Percentiles rank a stretch among this genome's conserved stretches.
phyloP scores from a whole-genome alignment of 1,140 invertebrate genomes.

The Drosophila athabasca region DNA sequence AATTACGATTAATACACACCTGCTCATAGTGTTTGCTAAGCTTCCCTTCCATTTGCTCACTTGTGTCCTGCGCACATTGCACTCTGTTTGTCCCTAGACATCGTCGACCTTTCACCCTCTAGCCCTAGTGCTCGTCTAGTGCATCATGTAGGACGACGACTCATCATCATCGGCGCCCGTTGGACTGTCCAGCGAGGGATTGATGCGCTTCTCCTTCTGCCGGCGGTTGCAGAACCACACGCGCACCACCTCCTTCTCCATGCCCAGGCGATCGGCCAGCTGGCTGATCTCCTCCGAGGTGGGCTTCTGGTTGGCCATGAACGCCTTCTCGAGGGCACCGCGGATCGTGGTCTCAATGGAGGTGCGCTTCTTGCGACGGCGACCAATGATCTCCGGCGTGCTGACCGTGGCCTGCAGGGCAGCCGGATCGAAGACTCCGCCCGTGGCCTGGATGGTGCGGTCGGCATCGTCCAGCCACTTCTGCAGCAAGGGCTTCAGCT shows the following conservation, averaged over 20 bases:
- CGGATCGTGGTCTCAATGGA: constrained; percentile 98
- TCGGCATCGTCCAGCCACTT: constrained; percentile 99
- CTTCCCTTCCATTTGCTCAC: constrained; percentile 4
- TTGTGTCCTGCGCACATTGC: constrained; percentile 53
- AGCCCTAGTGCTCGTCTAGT: constrained; percentile 28
- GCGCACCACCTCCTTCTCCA: constrained; percentile 99
- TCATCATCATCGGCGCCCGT: constrained; percentile 77
- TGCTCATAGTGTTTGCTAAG: constrained; percentile 53
- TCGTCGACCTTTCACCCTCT: background rate
- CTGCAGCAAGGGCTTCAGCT: constrained; percentile 97
- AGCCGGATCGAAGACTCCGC: constrained; percentile 85
- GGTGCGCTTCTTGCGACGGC: constrained; percentile 97
- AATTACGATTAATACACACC: constrained; percentile 35
- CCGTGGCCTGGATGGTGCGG: constrained; percentile 92
- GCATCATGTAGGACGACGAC: constrained; percentile 76
- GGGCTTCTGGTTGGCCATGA: constrained; percentile 97
- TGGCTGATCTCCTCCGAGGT: constrained; percentile 97
- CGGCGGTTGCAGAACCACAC: constrained; percentile 98
- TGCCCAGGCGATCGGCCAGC: constrained; percentile 94
- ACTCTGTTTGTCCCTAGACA: constrained; percentile 54
- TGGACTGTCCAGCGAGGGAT: constrained; percentile 86
- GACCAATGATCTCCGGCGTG: constrained; percentile 93
- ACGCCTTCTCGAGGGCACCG: constrained; percentile 96
- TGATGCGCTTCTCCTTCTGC: constrained; percentile 95
- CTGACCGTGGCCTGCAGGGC: constrained; percentile 91